phyloP scores from a whole-genome alignment of 1,140 invertebrate genomes.

The Cydia fagiglandana region DNA sequence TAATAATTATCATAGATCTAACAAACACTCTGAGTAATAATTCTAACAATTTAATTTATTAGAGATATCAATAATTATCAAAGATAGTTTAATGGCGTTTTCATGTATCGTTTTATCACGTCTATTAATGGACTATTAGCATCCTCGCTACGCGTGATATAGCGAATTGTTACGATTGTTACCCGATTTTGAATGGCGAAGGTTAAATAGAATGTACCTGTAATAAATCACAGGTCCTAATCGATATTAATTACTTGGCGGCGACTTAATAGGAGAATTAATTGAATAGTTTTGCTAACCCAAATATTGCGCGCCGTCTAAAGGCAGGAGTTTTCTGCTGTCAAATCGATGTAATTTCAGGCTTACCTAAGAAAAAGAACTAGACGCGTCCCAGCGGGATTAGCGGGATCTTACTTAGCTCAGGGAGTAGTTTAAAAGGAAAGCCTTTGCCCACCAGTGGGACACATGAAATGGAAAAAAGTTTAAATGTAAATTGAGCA shows the following conservation, averaged over 20 bases:
- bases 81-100: conserved; percentile 11
- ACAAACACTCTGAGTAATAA: conserved; percentile 13
- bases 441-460: no score
- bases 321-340: no score
- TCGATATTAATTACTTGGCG: neutral
- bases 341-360: no score
- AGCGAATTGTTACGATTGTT: neutral
- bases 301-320: no score
- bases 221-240: neutral
- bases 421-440: no score
- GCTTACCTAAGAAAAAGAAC: no score
- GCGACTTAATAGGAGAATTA: neutral
- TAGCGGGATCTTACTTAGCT: no score
- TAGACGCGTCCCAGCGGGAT: no score
- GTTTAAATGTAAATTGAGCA: no score
- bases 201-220: neutral
- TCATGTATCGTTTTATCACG: conserved; percentile 6
- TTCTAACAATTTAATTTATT: conserved; percentile 19
- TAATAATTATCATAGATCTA: neutral
- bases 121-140: neutral
- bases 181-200: neutral
- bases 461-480: no score
- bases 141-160: conserved; percentile 9
- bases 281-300: neutral
- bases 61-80: conserved; percentile 4